These are phyloP conservation scores for Lumbricus terrestris DNA, from an alignment of 2,888 invertebrate genomes.

Conservation along the genomic window DNA sequence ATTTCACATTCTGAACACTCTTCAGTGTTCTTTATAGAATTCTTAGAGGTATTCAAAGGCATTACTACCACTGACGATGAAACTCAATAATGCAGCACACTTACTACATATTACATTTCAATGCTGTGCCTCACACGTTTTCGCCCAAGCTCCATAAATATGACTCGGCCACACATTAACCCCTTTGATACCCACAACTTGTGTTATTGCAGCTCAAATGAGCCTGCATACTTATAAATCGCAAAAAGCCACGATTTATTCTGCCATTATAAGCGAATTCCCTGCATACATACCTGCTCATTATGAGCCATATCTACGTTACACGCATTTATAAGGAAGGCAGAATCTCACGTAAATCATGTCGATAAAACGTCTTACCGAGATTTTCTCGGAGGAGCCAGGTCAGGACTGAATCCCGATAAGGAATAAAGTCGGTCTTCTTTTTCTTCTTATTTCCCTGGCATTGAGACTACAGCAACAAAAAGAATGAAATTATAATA, in stretches of 20 bases:
- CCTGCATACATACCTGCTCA: background rate
- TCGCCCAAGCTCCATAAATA: background rate
- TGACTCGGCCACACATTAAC: background rate
- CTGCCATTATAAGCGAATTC: background rate
- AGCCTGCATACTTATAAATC: background rate
- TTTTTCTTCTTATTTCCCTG: conserved; percentile 6
- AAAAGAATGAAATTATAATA: background rate
- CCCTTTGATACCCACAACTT: background rate
- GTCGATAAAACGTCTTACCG: background rate
- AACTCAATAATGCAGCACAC: background rate
- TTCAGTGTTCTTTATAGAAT: background rate
- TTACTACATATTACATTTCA: background rate
- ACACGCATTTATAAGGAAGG: background rate
- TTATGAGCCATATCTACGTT: background rate
- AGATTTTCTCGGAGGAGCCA: conserved; percentile 56
- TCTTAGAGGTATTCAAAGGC: background rate
- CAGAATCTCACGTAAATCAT: background rate
- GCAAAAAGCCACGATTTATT: background rate
- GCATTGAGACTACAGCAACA: background rate
- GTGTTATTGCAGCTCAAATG: background rate
- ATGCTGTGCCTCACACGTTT: background rate
- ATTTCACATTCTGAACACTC: background rate
- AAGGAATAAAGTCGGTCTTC: conserved; percentile 61
- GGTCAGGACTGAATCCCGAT: conserved; percentile 64
- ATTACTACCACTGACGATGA: background rate